Evolutionary conservation across 2,888 invertebrate species (phyloP), one percentile per base, ranked within the genome.

Genomic region (Busseola fusca): DNA sequence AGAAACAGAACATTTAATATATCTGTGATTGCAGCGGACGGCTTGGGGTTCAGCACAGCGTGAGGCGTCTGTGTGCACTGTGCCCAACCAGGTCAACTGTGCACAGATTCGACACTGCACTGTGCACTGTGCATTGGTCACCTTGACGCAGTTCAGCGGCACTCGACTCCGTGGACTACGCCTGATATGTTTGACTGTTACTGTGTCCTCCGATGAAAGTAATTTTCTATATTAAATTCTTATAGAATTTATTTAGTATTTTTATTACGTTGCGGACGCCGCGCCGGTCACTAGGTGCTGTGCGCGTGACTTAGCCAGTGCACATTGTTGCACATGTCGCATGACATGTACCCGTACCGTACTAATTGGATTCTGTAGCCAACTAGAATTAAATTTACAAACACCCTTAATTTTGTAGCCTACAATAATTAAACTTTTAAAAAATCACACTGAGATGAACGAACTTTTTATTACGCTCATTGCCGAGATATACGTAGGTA

Each of bases 81-180:
- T 30, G 18, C 25, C 25, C 66, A 34, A 66, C 12, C 45, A 48
- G 45, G 45, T 63, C 45, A 48, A 30, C 64, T 27, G 48, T 21
- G 64, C 65, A n/a, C 57, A 25, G 9, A 18, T 10, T n/a, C 16
- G 65, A 42, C 10, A 27, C 60, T 40, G 59, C n/a, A n/a, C n/a
- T n/a, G n/a, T 42, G n/a, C 48, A 37, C 34, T 4, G 60, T 37
- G n/a, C 50, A 30, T 34, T 2, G 21, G n/a, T 30, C 63, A 27
- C 48, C n/a, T 30, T n/a, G 30, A 40, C 40, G 18, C 59, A 66
- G 34, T 45, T 25, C n/a, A 40, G 25, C 58, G 16, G n/a, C 12
- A 1, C 27, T 9, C 27, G 25, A 30, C 18, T 34, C 21, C 40
- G 16, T 3, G n/a, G 37, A 30, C 18, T 48, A 14, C 27, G 16